Evolutionary conservation across 2,797 vertebrate species (phyloP).

Genomic region (Pseudotriccus pelzelni): DNA sequence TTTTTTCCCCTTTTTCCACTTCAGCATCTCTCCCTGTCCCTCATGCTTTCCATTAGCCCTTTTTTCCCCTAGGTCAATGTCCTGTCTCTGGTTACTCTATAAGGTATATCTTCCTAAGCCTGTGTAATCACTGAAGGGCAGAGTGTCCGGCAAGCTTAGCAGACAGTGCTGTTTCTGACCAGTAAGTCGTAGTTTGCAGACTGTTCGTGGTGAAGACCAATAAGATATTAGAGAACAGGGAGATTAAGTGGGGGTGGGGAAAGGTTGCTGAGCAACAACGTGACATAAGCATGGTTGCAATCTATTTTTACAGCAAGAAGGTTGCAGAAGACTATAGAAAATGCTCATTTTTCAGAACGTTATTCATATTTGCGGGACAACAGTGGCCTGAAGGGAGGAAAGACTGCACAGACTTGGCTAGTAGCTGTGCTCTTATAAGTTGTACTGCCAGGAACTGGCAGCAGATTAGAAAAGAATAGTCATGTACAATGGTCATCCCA

Average conservation of each 20-base stretch:
- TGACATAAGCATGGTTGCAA: constrained; percentile 53
- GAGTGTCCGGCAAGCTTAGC: constrained; percentile 18
- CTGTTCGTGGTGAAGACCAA: constrained; percentile 21
- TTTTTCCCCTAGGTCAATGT: neutral
- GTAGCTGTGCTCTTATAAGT: neutral
- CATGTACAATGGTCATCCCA: neutral
- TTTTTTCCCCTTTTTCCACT: neutral
- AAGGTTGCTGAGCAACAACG: constrained; percentile 73
- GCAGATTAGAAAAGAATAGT: neutral
- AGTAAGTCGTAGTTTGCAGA: neutral
- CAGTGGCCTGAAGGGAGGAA: neutral
- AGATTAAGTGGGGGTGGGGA: neutral
- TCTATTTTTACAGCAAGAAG: constrained; percentile 72
- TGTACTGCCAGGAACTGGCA: neutral
- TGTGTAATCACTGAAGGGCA: constrained; percentile 13
- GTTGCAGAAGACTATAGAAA: constrained; percentile 47
- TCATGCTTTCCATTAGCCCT: neutral
- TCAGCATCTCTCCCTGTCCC: neutral
- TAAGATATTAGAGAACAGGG: constrained; percentile 39
- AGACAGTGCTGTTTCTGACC: constrained; percentile 3
- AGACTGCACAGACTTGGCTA: neutral
- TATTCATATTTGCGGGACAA: neutral
- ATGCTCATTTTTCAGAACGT: neutral
- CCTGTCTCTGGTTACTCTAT: neutral
- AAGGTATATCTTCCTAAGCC: neutral